phyloP scores from a whole-genome alignment of 2,888 invertebrate species.

The Oxyscelio sp. region DNA sequence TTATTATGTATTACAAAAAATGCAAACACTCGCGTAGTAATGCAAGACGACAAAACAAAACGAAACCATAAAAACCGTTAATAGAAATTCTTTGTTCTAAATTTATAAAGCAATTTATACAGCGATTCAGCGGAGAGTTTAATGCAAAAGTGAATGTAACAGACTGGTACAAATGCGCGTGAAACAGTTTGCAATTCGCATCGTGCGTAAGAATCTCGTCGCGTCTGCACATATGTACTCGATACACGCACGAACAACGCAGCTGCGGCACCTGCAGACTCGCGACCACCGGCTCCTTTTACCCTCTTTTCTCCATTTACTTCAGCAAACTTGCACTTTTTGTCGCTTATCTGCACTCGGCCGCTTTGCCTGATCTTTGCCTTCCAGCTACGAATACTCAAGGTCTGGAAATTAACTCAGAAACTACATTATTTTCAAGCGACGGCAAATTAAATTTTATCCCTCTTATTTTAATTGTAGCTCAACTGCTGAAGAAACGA shows the following conservation, averaged over 20 bases:
- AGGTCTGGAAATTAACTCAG: conserved; percentile 44
- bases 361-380: conserved; percentile 52
- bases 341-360: conserved; percentile 60
- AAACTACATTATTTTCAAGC: conserved; percentile 18
- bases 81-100: conserved; percentile 20
- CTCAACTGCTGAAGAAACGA: too few relatives aligned
- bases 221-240: conserved; percentile 39
- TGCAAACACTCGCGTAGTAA: too few relatives aligned
- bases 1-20: too few relatives aligned
- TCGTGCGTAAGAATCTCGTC: conserved; percentile 60
- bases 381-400: conserved; percentile 39
- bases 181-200: conserved; percentile 52
- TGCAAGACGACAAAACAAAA: background rate
- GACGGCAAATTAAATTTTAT: background rate
- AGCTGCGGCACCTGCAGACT: conserved; percentile 79
- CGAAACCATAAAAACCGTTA: background rate
- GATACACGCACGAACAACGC: conserved; percentile 47
- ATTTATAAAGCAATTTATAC: conserved; percentile 9
- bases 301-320: conserved; percentile 61
- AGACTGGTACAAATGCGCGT: conserved; percentile 31
- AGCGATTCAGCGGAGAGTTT: background rate
- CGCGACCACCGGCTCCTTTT: conserved; percentile 64
- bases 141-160: conserved; percentile 46
- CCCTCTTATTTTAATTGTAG: too few relatives aligned
- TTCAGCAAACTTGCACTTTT: conserved; percentile 70